Evolutionary conservation across 2,888 invertebrate genomes (phyloP).

Genomic region (Synanthedon formicaeformis): DNA sequence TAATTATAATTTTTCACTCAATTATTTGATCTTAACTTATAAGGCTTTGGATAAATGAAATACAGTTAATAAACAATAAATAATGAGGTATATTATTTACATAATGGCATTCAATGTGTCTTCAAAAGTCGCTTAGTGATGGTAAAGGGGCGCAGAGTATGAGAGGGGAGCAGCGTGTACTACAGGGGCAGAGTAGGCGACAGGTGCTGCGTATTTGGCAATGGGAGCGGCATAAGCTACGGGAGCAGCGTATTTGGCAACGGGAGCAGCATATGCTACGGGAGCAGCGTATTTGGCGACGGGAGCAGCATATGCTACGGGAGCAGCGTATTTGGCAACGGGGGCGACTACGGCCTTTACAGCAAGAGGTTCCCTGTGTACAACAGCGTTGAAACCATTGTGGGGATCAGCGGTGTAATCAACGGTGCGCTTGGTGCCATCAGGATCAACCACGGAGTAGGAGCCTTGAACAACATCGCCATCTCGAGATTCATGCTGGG

Average conservation of each 20-base stretch:
- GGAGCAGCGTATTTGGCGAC: slow-evolving; percentile 10
- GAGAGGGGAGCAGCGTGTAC: slow-evolving; percentile 15
- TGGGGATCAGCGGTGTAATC: slow-evolving; percentile 63
- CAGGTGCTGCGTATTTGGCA: slow-evolving; percentile 14
- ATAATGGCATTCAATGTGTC: slow-evolving; percentile 21
- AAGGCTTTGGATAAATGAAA: slow-evolving; percentile 2
- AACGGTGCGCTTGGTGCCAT: slow-evolving; percentile 60
- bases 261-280: slow-evolving; percentile 16
- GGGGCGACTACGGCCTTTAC: slow-evolving; percentile 21
- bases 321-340: slow-evolving; percentile 18
- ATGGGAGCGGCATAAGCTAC: slow-evolving; percentile 10
- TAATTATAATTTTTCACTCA: no score
- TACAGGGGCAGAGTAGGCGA: slow-evolving; percentile 12
- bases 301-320: slow-evolving; percentile 13
- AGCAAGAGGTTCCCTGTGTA: slow-evolving; percentile 50
- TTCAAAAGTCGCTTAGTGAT: slow-evolving; percentile 20
- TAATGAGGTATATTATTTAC: slow-evolving; percentile 32
- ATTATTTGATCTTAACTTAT: neutral
- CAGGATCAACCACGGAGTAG: slow-evolving; percentile 60
- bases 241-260: slow-evolving; percentile 22
- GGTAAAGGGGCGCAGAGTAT: slow-evolving; percentile 24
- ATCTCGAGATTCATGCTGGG: slow-evolving; percentile 55
- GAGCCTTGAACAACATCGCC: slow-evolving; percentile 64
- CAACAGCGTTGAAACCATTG: slow-evolving; percentile 66
- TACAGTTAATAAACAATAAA: slow-evolving; percentile 15